A percentile compares a stretch with the other conserved stretches of the same genome.
phyloP scores from a whole-genome alignment of 2,888 invertebrate genomes.

The Geophilus truncorum region DNA sequence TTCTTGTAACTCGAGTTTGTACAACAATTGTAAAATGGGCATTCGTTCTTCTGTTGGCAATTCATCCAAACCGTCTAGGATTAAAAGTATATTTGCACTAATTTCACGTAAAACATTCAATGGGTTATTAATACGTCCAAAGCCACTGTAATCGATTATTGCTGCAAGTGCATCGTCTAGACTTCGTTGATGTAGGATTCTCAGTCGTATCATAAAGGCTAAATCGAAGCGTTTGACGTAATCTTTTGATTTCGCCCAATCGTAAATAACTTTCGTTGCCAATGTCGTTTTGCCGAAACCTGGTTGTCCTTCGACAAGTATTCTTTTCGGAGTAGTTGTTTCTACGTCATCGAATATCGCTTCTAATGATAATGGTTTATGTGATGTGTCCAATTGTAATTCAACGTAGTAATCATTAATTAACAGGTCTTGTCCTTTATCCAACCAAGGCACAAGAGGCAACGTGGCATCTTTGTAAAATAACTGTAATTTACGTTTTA shows the following conservation, averaged over 20 bases:
- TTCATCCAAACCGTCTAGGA: background rate
- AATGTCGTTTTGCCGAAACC: background rate
- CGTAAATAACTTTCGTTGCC: background rate
- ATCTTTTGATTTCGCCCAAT: background rate
- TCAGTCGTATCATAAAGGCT: background rate
- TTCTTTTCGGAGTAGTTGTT: background rate
- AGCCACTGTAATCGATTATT: background rate
- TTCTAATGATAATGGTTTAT: background rate
- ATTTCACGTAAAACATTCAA: background rate
- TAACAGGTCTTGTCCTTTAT: background rate
- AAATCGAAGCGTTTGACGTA: background rate
- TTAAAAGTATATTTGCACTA: background rate
- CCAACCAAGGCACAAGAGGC: background rate
- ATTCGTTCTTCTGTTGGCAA: background rate
- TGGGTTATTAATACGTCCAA: no score
- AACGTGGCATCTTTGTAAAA: background rate
- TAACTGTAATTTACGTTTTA: background rate
- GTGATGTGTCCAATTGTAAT: background rate
- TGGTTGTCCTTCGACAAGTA: background rate
- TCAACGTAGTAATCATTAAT: background rate
- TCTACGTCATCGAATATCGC: background rate
- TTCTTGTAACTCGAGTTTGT: background rate
- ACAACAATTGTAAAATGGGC: background rate
- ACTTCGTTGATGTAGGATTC: background rate
- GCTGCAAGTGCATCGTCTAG: background rate